A percentile compares a stretch with the other conserved stretches of the same genome.
Evolutionary conservation across 2,888 invertebrate species (phyloP).

Genomic region (Apotomis betuletana): DNA sequence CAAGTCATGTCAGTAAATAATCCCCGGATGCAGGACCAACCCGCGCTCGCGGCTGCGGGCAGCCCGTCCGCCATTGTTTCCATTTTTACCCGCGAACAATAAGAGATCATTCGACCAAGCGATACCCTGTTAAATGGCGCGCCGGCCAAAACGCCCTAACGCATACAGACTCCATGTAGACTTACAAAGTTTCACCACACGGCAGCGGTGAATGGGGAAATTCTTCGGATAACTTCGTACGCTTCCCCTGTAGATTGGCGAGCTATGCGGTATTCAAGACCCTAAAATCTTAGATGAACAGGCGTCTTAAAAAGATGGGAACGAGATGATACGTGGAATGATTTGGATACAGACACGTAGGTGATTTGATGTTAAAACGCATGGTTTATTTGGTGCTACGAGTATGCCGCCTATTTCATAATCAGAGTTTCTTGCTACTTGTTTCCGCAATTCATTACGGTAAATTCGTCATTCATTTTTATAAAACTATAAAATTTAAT

Average conservation of each 20-base stretch:
- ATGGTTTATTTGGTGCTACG: no score
- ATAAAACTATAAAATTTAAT: no score
- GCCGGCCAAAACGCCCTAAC: constrained; percentile 3
- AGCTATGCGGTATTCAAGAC: constrained; percentile 5
- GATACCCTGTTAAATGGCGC: constrained; percentile 37
- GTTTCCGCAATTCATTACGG: no score
- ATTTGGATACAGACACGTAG: no score
- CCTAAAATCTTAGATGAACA: not conserved
- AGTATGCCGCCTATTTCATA: no score
- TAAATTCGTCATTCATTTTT: no score
- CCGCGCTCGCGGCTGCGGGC: constrained; percentile 35
- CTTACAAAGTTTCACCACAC: not conserved
- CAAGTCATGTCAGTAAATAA: not conserved
- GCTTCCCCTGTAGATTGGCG: constrained; percentile 16
- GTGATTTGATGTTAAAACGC: no score
- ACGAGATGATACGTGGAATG: no score
- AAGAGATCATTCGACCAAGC: constrained; percentile 41
- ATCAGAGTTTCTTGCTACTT: no score
- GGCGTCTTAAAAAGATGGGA: no score
- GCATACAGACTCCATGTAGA: not conserved
- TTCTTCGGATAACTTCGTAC: constrained; percentile 26
- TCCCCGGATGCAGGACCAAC: constrained; percentile 15
- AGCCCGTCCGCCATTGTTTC: constrained; percentile 40
- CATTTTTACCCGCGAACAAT: constrained; percentile 41
- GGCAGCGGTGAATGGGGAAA: constrained; percentile 29